A percentile compares a stretch with the other conserved stretches of the same genome.
Conservation (phyloP, 2,888 invertebrate genomes). For the Chrysolina americana region DNA sequence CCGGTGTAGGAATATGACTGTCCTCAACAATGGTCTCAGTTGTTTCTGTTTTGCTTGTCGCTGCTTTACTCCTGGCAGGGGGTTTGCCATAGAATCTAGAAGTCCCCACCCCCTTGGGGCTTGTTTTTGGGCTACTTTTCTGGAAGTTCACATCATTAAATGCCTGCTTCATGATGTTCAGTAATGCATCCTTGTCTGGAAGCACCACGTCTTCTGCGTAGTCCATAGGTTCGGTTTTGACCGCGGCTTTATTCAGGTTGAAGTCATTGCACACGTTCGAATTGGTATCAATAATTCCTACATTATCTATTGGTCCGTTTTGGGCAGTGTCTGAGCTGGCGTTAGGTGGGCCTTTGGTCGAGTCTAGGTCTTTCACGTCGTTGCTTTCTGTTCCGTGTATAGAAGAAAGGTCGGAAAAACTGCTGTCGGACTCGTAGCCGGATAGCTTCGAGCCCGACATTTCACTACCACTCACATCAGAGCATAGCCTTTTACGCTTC, state of each 20-base stretch:
- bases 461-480: constrained; percentile 75
- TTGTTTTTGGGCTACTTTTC: constrained; percentile 36
- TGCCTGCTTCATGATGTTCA: constrained; percentile 76
- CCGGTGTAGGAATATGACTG: not conserved
- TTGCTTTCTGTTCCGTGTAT: constrained; percentile 61
- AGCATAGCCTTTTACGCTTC: constrained; percentile 73
- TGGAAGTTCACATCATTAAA: constrained; percentile 65
- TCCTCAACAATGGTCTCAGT: constrained; percentile 9
- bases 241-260: constrained; percentile 43
- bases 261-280: constrained; percentile 62
- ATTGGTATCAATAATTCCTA: constrained; percentile 61
- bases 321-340: constrained; percentile 38
- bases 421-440: constrained; percentile 76
- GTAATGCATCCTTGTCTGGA: constrained; percentile 72
- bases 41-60: constrained; percentile 27
- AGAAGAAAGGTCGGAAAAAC: constrained; percentile 73
- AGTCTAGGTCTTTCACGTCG: constrained; percentile 52
- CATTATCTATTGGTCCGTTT: constrained; percentile 47
- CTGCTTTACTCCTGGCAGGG: constrained; percentile 1
- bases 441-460: constrained; percentile 76
- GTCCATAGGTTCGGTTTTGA: constrained; percentile 40
- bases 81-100: constrained; percentile 46
- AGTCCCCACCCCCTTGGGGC: constrained; percentile 21
- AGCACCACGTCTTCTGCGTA: constrained; percentile 65
- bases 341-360: constrained; percentile 40